Evolutionary conservation across 1,140 invertebrate species (phyloP).

Genomic region (Aphaenogaster rudis): DNA sequence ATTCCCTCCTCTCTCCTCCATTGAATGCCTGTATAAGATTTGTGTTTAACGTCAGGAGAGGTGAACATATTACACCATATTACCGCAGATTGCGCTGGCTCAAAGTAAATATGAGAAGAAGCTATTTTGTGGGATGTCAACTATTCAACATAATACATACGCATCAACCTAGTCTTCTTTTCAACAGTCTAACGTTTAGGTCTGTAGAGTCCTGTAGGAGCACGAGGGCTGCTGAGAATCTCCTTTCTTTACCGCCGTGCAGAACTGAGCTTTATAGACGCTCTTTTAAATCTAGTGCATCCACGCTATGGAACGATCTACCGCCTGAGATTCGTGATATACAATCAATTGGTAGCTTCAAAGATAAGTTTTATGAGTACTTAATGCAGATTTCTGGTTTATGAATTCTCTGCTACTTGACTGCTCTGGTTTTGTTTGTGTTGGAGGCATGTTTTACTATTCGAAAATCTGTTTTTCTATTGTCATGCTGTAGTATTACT

Average conservation of each 20-base stretch:
- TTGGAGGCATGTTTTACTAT: too few relatives aligned
- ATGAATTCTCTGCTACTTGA: too few relatives aligned
- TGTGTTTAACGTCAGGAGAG: too few relatives aligned
- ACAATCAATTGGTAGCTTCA: too few relatives aligned
- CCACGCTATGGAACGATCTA: neutral
- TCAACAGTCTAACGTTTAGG: fast-evolving
- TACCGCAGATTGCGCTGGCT: neutral
- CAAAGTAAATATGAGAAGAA: neutral
- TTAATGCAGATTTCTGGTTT: too few relatives aligned
- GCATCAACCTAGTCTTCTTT: neutral
- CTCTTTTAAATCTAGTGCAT: neutral
- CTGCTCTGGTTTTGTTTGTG: too few relatives aligned
- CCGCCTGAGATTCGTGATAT: neutral
- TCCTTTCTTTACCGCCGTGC: neutral
- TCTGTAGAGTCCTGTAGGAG: fast-evolving
- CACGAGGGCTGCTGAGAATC: neutral
- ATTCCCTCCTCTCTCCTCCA: too few relatives aligned
- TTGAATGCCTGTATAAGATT: too few relatives aligned
- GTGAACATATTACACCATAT: neutral
- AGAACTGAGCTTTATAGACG: neutral
- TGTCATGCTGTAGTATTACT: too few relatives aligned
- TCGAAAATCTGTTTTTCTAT: too few relatives aligned
- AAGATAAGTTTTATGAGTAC: too few relatives aligned
- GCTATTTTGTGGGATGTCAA: neutral
- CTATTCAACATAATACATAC: neutral